These are phyloP conservation scores for Micromesistius poutassou DNA, from an alignment of 2,797 vertebrate species.

Conservation along the genomic window DNA sequence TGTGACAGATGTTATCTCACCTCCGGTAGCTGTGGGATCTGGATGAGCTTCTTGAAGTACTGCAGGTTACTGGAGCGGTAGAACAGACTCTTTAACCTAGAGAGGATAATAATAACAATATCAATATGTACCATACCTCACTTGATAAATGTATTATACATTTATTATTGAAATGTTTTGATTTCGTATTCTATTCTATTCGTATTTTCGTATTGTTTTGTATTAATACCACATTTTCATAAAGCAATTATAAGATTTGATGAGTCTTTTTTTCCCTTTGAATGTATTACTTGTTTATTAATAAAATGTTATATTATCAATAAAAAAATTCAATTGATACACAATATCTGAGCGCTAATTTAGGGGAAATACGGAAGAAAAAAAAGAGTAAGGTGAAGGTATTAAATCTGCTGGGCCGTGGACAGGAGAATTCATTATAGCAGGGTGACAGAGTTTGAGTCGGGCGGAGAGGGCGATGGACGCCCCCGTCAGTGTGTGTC, in stretches of 20 bases:
- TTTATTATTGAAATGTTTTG: background rate
- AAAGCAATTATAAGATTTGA: background rate
- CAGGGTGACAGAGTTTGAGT: slow-evolving; percentile 5
- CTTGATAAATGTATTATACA: background rate
- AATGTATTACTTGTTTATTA: background rate
- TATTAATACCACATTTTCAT: background rate
- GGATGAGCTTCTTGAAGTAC: slow-evolving; percentile 96
- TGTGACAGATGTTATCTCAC: slow-evolving; percentile 64
- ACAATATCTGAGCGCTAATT: background rate
- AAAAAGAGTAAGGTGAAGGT: background rate
- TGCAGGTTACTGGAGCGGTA: slow-evolving; percentile 98
- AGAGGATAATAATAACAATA: too few relatives aligned
- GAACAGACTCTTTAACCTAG: slow-evolving; percentile 93
- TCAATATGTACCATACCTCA: background rate
- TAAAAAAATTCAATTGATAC: background rate
- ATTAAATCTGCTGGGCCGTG: background rate
- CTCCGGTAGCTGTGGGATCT: slow-evolving; percentile 97
- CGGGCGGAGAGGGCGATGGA: background rate
- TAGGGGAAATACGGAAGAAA: background rate
- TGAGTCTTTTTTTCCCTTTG: background rate
- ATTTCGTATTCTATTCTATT: too few relatives aligned
- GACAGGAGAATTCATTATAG: background rate
- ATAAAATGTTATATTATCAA: too few relatives aligned
- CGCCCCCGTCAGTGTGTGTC: background rate
- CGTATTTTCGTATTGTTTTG: too few relatives aligned